phyloP scores from a whole-genome alignment of 2,888 invertebrate species.

The Tinea semifulvella region DNA sequence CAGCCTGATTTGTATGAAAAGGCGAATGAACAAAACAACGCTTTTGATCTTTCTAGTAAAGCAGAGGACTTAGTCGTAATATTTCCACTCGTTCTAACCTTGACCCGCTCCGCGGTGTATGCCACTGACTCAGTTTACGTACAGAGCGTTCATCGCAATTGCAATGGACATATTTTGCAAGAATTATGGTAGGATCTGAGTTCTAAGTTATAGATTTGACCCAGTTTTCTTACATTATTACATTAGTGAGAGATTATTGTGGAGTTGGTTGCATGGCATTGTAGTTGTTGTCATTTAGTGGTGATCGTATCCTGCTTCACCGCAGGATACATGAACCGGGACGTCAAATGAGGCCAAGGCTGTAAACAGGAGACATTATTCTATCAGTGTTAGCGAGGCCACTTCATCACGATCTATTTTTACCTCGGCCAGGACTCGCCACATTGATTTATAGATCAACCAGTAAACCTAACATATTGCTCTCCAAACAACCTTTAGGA shows the following conservation, averaged over 20 bases:
- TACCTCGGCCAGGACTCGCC: slow-evolving; percentile 19
- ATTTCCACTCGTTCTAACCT: slow-evolving; percentile 8
- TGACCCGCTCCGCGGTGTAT: slow-evolving; percentile 7
- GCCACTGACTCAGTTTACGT: slow-evolving; percentile 9
- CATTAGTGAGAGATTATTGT: not conserved
- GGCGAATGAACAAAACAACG: not conserved
- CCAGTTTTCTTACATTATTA: not conserved
- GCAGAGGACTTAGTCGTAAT: slow-evolving; percentile 1
- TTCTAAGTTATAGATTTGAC: not conserved
- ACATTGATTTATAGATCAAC: not conserved
- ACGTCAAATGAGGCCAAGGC: slow-evolving; percentile 53
- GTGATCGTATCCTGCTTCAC: slow-evolving; percentile 47
- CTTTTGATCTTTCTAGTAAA: slow-evolving; percentile 2
- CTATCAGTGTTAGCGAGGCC: slow-evolving; percentile 37
- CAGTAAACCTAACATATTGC: slow-evolving; percentile 3
- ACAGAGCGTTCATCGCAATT: slow-evolving; percentile 1
- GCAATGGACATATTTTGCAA: slow-evolving; percentile 4
- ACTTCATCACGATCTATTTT: slow-evolving; percentile 32
- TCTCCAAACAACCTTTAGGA: slow-evolving; percentile 11
- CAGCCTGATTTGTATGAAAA: not conserved
- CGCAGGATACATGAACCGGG: slow-evolving; percentile 37
- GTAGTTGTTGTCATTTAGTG: too few relatives aligned
- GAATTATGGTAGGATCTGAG: not conserved
- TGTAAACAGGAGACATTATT: slow-evolving; percentile 51
- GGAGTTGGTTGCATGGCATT: not conserved